Base-by-base conservation (phyloP, 2,797 vertebrate species). In the Notamacropus eugenii region DNA sequence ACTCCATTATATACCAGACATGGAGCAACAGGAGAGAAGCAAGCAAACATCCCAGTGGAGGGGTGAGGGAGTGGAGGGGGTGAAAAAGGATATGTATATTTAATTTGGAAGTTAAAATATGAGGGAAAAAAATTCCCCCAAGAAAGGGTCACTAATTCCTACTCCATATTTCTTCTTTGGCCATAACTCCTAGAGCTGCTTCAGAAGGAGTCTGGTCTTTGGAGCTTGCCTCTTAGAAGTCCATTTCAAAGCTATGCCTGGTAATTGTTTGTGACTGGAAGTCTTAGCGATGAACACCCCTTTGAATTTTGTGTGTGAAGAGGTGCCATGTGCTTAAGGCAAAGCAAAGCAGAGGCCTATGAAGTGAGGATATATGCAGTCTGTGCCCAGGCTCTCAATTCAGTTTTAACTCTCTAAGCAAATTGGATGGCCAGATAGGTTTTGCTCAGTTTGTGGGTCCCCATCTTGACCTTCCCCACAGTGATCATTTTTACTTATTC, bases 391-490 rank as follows among this genome's bases (percentile, higher is more conserved):
- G 91, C 91, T 93, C 93, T 50, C 52, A 55, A 91, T 46, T 28
- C 58, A 46, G 46, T 29, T 13, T 95, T 59, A 82, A 92, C 57
- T 59, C 90, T 96, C 82, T 93, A 94, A 91, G 5, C 58, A 19
- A 95, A 28, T 59, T 0, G 0, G 40, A 91, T n/a, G 10, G 90
- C 90, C 14, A 90, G 31, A 31, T 54, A 94, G 91, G 91, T 92
- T 52, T 27, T 34, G 90, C 40, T 57, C 46, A 91, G 92, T 87
- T 90, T 90, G 91, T 67, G 93, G 0, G 0, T n/a, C 40, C 93
- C 52, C 82, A 91, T 74, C 40, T 50, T 96, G 92, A 96, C 59
- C 92, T 95, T 96, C 93, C 92, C 91, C 93, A 54, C 28, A 94
- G 95, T 67, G 1, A 5, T 94, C 95, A 93, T 92, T 87, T 93